These are phyloP conservation scores for Drosophila nigricruria DNA, from an alignment of 2,888 invertebrate species.

Conservation along the genomic window DNA sequence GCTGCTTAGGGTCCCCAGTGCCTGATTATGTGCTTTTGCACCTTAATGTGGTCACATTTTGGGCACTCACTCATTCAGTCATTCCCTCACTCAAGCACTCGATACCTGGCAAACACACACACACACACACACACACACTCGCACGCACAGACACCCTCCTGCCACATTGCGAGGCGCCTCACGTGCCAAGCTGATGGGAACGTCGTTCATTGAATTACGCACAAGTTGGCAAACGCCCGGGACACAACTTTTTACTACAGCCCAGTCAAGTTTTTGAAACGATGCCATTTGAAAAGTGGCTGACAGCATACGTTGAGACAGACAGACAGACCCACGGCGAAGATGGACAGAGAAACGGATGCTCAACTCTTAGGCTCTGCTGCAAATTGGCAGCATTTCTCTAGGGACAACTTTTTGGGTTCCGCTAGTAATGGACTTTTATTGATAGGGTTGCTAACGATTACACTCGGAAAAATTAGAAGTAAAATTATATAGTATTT, in stretches of 20 bases:
- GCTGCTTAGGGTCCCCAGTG: conserved; percentile 38
- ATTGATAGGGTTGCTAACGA: conserved; percentile 60
- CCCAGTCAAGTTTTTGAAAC: conserved; percentile 50
- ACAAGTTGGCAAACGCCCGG: conserved; percentile 39
- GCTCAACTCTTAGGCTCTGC: conserved; percentile 33
- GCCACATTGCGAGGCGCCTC: conserved; percentile 52
- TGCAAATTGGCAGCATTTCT: conserved; percentile 52
- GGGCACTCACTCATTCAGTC: conserved; percentile 17
- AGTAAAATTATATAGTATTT: no score
- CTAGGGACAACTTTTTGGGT: conserved; percentile 53
- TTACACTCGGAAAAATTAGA: conserved; percentile 6
- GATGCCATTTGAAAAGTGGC: conserved; percentile 63
- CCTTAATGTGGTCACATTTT: conserved; percentile 68
- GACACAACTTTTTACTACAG: conserved; percentile 40
- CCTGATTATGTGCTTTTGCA: conserved; percentile 45
- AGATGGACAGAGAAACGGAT: neutral
- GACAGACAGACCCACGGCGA: conserved; percentile 7
- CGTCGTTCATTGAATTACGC: conserved; percentile 77
- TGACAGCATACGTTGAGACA: conserved; percentile 48
- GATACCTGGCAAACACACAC: conserved; percentile 17
- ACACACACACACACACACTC: neutral
- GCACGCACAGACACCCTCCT: neutral
- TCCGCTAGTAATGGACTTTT: conserved; percentile 56
- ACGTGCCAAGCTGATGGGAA: conserved; percentile 67
- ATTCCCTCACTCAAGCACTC: conserved; percentile 12